Conservation (phyloP, 1,140 invertebrate species). For the Drosophila santomea region DNA sequence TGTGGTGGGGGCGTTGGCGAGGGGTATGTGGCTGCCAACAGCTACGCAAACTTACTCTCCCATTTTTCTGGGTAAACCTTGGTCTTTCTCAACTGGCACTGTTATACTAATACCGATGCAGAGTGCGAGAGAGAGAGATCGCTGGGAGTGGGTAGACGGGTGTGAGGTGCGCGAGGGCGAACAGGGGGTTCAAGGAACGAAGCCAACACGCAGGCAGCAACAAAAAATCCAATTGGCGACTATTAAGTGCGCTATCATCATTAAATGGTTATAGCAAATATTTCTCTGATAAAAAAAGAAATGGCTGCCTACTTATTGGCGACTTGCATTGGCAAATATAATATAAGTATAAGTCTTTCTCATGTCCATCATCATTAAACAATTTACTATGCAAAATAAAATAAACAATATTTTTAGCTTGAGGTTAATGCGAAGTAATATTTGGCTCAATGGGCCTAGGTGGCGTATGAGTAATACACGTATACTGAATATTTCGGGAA, state of each 20-base stretch:
- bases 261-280: background rate
- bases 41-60: constrained; percentile 35
- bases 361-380: background rate
- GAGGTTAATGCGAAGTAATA: background rate
- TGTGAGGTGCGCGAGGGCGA: background rate
- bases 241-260: constrained; percentile 1
- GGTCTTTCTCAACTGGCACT: constrained; percentile 29
- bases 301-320: background rate
- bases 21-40: constrained; percentile 11
- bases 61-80: constrained; percentile 19
- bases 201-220: constrained; percentile 26
- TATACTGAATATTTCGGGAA: background rate
- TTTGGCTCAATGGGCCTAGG: background rate
- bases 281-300: background rate
- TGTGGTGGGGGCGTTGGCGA: background rate
- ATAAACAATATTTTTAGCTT: background rate
- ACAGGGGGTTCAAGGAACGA: constrained; percentile 35
- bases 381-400: background rate
- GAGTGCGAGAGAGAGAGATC: no score
- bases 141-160: constrained; percentile 5
- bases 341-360: background rate
- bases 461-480: constrained; percentile 1
- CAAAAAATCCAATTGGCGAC: background rate
- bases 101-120: constrained; percentile 34
- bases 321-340: background rate